Evolutionary conservation across 2,888 invertebrate species (phyloP).

Genomic region (Drosophila phalerata): DNA sequence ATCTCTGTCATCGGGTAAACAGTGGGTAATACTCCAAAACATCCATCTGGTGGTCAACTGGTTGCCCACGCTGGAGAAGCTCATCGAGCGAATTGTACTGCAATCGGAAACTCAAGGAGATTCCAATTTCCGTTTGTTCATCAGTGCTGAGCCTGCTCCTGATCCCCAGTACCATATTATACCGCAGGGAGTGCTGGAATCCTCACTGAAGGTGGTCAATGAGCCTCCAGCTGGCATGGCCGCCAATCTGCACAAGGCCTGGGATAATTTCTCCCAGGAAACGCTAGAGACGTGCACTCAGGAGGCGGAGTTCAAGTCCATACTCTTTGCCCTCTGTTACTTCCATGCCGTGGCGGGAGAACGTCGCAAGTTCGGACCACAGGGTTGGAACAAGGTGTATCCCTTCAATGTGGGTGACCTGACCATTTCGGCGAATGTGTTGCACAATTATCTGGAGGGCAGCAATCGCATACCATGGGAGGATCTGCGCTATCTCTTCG

Average conservation of each 20-base stretch:
- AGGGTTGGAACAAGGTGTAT: slow-evolving; percentile 95
- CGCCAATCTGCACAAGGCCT: slow-evolving; percentile 96
- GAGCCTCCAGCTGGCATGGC: slow-evolving; percentile 98
- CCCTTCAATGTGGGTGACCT: slow-evolving; percentile 95
- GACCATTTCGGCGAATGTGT: slow-evolving; percentile 95
- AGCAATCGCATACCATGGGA: slow-evolving; percentile 97
- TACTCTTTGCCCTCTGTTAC: slow-evolving; percentile 96
- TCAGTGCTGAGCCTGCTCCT: slow-evolving; percentile 95
- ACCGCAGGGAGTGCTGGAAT: slow-evolving; percentile 95
- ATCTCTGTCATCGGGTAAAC: slow-evolving; percentile 90
- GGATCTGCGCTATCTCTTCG: slow-evolving; percentile 96
- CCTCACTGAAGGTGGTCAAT: slow-evolving; percentile 97
- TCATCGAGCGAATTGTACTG: slow-evolving; percentile 92
- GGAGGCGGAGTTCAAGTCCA: slow-evolving; percentile 96
- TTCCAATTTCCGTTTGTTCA: slow-evolving; percentile 89
- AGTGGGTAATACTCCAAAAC: slow-evolving; percentile 97
- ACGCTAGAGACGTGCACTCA: slow-evolving; percentile 96
- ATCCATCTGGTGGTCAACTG: slow-evolving; percentile 96
- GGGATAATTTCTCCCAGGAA: slow-evolving; percentile 97
- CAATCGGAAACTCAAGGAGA: slow-evolving; percentile 86
- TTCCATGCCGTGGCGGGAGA: slow-evolving; percentile 98
- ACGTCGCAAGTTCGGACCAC: slow-evolving; percentile 96
- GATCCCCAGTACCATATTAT: slow-evolving; percentile 89
- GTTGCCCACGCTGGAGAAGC: slow-evolving; percentile 95
- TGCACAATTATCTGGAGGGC: slow-evolving; percentile 96